Conservation (phyloP, 2,113 vertebrate species). For the Uria aalge region DNA sequence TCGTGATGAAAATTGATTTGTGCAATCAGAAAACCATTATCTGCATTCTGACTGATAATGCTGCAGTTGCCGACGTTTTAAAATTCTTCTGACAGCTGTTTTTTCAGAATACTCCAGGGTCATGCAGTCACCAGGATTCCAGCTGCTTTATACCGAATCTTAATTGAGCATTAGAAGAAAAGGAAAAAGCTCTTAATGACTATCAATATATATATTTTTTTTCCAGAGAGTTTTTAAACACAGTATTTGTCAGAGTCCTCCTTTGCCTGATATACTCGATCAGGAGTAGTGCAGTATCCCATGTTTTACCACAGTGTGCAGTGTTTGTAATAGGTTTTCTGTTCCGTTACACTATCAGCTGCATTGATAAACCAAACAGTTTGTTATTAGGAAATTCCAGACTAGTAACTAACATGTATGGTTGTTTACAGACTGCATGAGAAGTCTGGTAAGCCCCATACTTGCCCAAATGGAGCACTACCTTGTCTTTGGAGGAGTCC, state of each 20-base stretch:
- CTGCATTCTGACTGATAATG: conserved; percentile 21
- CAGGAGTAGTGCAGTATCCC: neutral
- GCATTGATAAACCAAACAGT: neutral
- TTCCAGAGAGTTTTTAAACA: neutral
- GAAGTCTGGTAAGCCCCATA: neutral
- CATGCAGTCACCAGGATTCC: neutral
- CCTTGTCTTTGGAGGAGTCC: neutral
- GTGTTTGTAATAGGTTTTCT: neutral
- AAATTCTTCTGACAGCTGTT: neutral
- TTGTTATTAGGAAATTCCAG: neutral
- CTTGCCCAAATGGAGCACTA: neutral
- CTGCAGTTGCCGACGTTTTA: neutral
- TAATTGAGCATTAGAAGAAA: neutral
- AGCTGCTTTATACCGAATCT: neutral
- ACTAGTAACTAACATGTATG: rapidly evolving
- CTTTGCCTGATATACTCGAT: neutral
- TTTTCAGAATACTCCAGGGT: neutral
- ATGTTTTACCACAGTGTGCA: neutral
- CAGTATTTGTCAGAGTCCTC: neutral
- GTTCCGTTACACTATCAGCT: neutral
- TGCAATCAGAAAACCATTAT: conserved; percentile 55
- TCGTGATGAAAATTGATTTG: conserved; percentile 47
- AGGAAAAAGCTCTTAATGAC: neutral
- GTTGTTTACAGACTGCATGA: neutral
- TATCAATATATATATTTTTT: neutral